These are phyloP conservation scores for Alligator sinensis DNA, from an alignment of 2,113 vertebrate genomes.

Conservation along the genomic window DNA sequence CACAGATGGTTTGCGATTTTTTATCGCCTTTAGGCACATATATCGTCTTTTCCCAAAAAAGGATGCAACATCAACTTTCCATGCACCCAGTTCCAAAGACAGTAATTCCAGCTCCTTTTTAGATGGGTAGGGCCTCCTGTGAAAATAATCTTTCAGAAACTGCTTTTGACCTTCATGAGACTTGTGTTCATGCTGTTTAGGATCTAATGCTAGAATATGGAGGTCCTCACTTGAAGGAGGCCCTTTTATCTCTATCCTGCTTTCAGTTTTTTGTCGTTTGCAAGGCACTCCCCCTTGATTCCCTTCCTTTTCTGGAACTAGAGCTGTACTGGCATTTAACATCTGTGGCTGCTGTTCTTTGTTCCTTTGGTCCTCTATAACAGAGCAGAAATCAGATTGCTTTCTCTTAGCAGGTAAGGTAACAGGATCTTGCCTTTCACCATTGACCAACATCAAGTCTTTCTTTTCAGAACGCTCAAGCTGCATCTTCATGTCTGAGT, in stretches of 20 bases:
- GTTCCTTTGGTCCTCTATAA: slow-evolving; percentile 63
- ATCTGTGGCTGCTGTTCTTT: slow-evolving; percentile 44
- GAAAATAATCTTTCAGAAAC: slow-evolving; percentile 92
- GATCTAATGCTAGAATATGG: slow-evolving; percentile 84
- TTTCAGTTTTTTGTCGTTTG: slow-evolving; percentile 81
- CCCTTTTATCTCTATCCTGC: slow-evolving; percentile 68
- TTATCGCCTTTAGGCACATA: slow-evolving; percentile 89
- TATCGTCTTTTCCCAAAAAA: slow-evolving; percentile 89
- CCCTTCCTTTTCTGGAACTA: slow-evolving; percentile 22
- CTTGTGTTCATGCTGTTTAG: slow-evolving; percentile 76
- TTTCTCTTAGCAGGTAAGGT: slow-evolving; percentile 73
- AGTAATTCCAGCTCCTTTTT: slow-evolving; percentile 88
- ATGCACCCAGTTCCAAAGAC: slow-evolving; percentile 81
- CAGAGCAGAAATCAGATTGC: slow-evolving; percentile 49
- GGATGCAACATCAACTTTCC: slow-evolving; percentile 87
- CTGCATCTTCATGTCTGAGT: slow-evolving; percentile 65
- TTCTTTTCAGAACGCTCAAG: slow-evolving; percentile 59
- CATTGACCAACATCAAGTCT: slow-evolving; percentile 67
- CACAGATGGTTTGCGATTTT: slow-evolving; percentile 80
- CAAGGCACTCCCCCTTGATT: slow-evolving; percentile 72
- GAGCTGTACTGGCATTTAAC: not conserved
- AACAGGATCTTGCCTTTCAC: slow-evolving; percentile 57
- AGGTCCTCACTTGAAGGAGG: slow-evolving; percentile 50
- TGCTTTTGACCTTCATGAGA: slow-evolving; percentile 85
- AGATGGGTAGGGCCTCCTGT: slow-evolving; percentile 88